Evolutionary conservation across 2,888 invertebrate species (phyloP).

Genomic region (Monopis laevigella): DNA sequence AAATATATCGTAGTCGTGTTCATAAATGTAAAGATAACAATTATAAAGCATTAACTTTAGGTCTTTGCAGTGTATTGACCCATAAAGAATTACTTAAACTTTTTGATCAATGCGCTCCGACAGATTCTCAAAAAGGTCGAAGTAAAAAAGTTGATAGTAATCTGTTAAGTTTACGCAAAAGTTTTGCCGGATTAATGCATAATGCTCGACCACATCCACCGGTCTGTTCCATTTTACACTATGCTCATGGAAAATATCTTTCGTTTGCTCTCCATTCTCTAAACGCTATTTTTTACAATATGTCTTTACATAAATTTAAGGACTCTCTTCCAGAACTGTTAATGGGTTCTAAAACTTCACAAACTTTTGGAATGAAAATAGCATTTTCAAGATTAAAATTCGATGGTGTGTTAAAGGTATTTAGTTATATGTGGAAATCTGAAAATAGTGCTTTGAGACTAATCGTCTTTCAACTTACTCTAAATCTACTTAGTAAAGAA

Average conservation of each 20-base stretch:
- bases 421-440: slow-evolving; percentile 32
- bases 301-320: slow-evolving; percentile 15
- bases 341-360: slow-evolving; percentile 27
- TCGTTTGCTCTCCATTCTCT: slow-evolving; percentile 42
- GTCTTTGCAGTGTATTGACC: slow-evolving; percentile 31
- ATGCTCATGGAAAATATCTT: slow-evolving; percentile 44
- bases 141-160: slow-evolving; percentile 32
- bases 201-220: slow-evolving; percentile 38
- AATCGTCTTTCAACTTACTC: slow-evolving; percentile 36
- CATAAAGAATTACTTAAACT: slow-evolving; percentile 26
- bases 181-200: slow-evolving; percentile 45
- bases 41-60: slow-evolving; percentile 32
- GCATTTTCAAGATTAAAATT: slow-evolving; percentile 32
- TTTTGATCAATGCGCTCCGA: slow-evolving; percentile 34
- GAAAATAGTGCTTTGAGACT: slow-evolving; percentile 39
- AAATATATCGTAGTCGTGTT: slow-evolving; percentile 26
- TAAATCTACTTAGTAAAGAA: slow-evolving; percentile 31
- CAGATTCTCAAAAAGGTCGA: slow-evolving; percentile 36
- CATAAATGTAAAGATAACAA: slow-evolving; percentile 20
- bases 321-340: not conserved
- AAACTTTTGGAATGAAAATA: slow-evolving; percentile 42
- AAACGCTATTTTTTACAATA: slow-evolving; percentile 36
- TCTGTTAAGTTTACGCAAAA: slow-evolving; percentile 32
- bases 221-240: slow-evolving; percentile 32
- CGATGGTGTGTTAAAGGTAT: slow-evolving; percentile 28